Evolutionary conservation across 2,113 vertebrate species (phyloP).

Genomic region (Balaeniceps rex): DNA sequence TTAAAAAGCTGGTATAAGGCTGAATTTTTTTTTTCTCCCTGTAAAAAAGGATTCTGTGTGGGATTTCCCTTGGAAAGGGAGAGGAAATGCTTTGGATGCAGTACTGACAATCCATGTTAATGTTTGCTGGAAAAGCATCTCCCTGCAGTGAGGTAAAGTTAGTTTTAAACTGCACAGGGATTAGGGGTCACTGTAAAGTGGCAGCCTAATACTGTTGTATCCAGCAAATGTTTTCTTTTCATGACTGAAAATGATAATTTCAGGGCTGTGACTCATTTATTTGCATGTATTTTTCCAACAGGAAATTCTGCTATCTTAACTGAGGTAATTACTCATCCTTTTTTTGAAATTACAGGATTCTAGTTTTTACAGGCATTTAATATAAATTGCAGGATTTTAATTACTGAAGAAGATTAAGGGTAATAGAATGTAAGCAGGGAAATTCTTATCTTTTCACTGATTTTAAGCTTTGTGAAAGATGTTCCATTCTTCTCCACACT

Average conservation of each 20-base stretch:
- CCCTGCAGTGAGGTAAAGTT: not conserved
- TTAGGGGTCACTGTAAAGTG: not conserved
- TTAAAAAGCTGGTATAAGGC: not conserved
- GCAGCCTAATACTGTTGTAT: not conserved
- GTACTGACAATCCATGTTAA: not conserved
- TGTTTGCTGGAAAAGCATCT: not conserved
- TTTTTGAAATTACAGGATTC: not conserved
- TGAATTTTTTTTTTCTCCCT: not conserved
- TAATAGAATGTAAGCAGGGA: not conserved
- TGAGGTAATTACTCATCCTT: not conserved
- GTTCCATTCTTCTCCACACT: not conserved
- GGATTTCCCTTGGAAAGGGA: not conserved
- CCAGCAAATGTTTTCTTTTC: not conserved
- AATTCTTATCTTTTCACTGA: not conserved
- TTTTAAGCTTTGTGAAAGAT: not conserved
- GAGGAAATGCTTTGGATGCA: not conserved
- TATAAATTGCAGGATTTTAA: not conserved
- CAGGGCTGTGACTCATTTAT: not conserved
- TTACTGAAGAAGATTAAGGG: not conserved
- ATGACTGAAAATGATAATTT: not conserved
- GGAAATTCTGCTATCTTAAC: not conserved
- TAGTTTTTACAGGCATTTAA: not conserved
- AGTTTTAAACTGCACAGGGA: not conserved
- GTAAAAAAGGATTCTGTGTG: not conserved
- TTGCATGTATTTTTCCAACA: not conserved